Percentiles rank a stretch among this genome's conserved stretches.
Conservation (phyloP, 2,113 vertebrate genomes). For the Regulus satrapa region DNA sequence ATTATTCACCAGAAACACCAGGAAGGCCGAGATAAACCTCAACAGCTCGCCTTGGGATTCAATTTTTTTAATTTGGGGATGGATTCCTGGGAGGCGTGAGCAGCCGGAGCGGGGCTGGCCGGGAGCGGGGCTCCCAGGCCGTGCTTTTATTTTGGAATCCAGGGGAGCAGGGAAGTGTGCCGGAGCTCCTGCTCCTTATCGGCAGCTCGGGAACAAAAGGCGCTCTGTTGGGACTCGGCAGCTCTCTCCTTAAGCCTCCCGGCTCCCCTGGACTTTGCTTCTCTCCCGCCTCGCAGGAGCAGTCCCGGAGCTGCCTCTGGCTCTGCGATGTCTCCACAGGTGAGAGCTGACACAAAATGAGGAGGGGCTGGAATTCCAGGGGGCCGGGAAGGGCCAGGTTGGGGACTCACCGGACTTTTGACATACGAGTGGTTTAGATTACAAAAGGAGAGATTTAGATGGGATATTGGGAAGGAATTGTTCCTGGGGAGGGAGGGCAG, state of each 20-base stretch:
- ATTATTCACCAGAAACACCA: not conserved
- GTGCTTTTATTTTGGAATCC: not conserved
- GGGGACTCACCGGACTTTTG: not conserved
- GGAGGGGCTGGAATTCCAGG: not conserved
- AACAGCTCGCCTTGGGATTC: accelerated
- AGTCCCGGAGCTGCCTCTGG: not conserved
- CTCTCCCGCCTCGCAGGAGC: not conserved
- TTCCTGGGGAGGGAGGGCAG: accelerated
- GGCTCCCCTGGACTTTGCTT: constrained; percentile 56
- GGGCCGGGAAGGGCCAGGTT: not conserved
- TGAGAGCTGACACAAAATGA: not conserved
- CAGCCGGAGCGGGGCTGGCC: not conserved
- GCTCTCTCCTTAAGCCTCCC: not conserved
- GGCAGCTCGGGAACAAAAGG: constrained; percentile 59
- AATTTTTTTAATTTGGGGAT: not conserved
- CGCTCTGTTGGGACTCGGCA: constrained; percentile 12
- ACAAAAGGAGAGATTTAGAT: not conserved
- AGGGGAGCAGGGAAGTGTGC: not conserved
- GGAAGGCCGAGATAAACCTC: not conserved
- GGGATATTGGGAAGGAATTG: not conserved
- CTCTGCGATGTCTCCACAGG: not conserved
- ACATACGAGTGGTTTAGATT: not conserved
- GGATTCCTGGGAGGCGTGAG: accelerated
- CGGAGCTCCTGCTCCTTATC: constrained; percentile 32
- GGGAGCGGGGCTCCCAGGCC: accelerated